phyloP scores from a whole-genome alignment of 2,888 invertebrate genomes.

The Aphidius colemani region DNA sequence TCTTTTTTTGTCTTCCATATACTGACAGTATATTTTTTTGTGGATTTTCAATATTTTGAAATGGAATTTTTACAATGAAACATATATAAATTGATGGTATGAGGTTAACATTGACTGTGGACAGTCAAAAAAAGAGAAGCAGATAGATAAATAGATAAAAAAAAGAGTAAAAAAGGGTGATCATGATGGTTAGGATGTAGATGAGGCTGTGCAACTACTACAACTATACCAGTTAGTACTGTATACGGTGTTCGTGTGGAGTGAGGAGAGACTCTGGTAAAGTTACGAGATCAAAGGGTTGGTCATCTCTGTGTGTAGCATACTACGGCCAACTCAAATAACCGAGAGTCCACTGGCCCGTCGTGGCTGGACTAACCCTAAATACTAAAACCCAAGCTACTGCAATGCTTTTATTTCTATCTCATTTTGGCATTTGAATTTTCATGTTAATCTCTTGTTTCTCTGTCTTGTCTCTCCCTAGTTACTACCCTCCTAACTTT shows the following conservation, averaged over 20 bases:
- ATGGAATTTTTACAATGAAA: slow-evolving; percentile 15
- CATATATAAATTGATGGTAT: neutral
- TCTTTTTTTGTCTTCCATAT: slow-evolving; percentile 10
- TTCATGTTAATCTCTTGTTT: neutral
- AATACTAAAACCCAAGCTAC: slow-evolving; percentile 44
- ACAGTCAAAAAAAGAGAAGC: neutral
- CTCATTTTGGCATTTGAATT: neutral
- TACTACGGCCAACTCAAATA: slow-evolving; percentile 57
- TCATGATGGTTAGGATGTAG: slow-evolving; percentile 21
- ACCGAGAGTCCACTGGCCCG: slow-evolving; percentile 50
- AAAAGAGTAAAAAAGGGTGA: slow-evolving; percentile 36
- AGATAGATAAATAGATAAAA: slow-evolving; percentile 29
- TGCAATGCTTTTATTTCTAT: slow-evolving; percentile 30
- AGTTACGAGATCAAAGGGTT: slow-evolving; percentile 57
- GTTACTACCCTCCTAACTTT: neutral
- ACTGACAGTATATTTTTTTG: slow-evolving; percentile 16
- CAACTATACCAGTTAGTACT: no score
- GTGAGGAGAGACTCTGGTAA: slow-evolving; percentile 27
- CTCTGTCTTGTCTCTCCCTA: neutral
- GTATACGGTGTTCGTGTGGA: slow-evolving; percentile 32
- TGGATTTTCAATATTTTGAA: slow-evolving; percentile 5
- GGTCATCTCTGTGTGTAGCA: slow-evolving; percentile 49
- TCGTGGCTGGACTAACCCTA: slow-evolving; percentile 49
- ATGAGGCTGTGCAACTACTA: no score
- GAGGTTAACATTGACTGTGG: slow-evolving; percentile 8